Evolutionary conservation across 2,888 invertebrate species (phyloP), one percentile per base, ranked within the genome.

Genomic region (Ornithoptera alexandrae): DNA sequence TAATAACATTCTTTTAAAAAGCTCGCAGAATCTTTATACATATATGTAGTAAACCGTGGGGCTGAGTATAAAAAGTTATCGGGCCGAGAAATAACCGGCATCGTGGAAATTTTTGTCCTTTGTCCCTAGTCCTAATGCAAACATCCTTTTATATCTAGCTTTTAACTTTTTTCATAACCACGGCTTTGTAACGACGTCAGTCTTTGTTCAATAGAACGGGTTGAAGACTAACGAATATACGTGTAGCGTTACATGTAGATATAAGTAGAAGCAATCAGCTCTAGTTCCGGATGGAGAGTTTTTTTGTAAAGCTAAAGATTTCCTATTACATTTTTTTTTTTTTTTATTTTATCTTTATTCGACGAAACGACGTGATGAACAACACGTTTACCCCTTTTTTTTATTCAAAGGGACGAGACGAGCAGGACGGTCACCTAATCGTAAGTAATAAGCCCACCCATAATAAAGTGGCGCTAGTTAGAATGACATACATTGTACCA

Each of bases 81-180:
- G 63, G 42, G 50, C 53, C 60, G 64, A 60, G 60, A 24, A 69
- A 59, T 36, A 50, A 60, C 42, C 58, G 18, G 60, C 24, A 53
- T 30, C 60, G 63, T 53, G 70, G 67, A 62, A 63, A 56, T 56
- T 68, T 67, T 60, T 64, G 67, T 63, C 67, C 70, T 70, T 70
- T 70, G 70, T 67, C 63, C 66, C 67, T 30, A 63, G 62, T 67
- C 59, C 70, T 70, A 70, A 70, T 64, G 42, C 62, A 66, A 67
- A 70, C 61, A 65, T 67, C 61, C 64, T 67, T 67, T 67, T 57
- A 67, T 67, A 65, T 60, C 67, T 67, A 61, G 64, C 39, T 46
- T 22, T 67, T 42, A 62, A 71, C 67, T 71, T 67, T 71, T 71
- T 68, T 67, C 70, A 71, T 71, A 71, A 71, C 57, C 64, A 62